Conservation (phyloP, 2,888 invertebrate genomes). For the Trachelus troglodyta region DNA sequence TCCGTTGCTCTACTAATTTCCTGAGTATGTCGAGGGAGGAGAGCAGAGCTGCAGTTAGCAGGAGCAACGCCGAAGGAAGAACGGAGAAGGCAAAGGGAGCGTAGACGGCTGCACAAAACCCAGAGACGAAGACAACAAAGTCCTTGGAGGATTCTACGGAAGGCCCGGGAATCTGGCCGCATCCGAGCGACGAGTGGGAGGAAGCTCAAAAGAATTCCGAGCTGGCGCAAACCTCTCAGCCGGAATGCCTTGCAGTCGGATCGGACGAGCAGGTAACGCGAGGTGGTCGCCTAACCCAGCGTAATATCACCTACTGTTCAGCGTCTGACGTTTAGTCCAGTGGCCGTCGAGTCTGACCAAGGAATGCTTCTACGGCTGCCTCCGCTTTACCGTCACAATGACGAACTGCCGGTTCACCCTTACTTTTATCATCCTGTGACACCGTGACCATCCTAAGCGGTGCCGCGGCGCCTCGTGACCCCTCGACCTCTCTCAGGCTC, state of each 20-base stretch:
- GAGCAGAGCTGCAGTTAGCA: conserved; percentile 2
- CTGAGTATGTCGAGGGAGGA: neutral
- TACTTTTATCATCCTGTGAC: too few species aligned
- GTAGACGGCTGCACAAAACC: too few species aligned
- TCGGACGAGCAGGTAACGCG: neutral
- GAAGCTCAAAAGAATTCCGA: too few species aligned
- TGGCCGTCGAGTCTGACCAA: conserved; percentile 27
- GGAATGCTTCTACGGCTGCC: conserved; percentile 37
- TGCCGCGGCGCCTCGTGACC: too few species aligned
- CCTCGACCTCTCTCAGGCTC: too few species aligned
- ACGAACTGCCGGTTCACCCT: neutral
- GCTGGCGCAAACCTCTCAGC: too few species aligned
- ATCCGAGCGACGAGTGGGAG: too few species aligned
- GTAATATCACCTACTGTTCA: conserved; percentile 10
- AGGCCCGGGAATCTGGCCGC: too few species aligned
- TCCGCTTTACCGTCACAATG: conserved; percentile 10
- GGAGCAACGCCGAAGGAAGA: neutral
- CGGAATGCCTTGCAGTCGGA: neutral
- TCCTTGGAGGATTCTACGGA: too few species aligned
- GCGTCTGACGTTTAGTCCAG: conserved; percentile 18
- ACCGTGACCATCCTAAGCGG: too few species aligned
- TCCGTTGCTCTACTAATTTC: neutral
- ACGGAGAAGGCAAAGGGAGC: too few species aligned
- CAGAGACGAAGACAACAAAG: too few species aligned
- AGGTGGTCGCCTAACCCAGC: neutral